These are phyloP conservation scores for Pedetes capensis DNA, from an alignment of 2,113 vertebrate species.

Conservation along the genomic window DNA sequence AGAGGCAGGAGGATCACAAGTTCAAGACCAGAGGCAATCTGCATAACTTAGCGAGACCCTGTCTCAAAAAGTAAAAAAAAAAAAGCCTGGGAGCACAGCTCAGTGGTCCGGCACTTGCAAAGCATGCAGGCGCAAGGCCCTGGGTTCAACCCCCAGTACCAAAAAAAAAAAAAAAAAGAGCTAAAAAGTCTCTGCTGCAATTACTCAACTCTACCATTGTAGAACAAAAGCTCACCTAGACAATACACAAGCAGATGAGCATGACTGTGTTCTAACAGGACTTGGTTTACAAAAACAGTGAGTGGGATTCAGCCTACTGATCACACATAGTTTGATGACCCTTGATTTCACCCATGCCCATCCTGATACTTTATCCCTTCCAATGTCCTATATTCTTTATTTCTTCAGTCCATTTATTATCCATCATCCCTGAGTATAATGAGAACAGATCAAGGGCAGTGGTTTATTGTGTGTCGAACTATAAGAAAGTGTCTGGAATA, in stretches of 20 bases:
- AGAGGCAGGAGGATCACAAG: too few species aligned
- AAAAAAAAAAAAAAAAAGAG: too few species aligned
- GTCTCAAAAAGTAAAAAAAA: too few species aligned
- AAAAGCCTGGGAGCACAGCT: too few species aligned
- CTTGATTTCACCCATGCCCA: neutral
- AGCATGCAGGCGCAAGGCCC: too few species aligned
- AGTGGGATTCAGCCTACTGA: neutral
- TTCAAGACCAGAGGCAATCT: too few species aligned
- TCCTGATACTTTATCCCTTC: neutral
- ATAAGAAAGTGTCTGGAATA: neutral
- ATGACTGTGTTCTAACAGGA: neutral
- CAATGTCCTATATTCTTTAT: neutral
- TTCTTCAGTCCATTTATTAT: neutral
- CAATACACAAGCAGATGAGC: neutral
- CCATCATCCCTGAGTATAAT: neutral
- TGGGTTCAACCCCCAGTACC: too few species aligned
- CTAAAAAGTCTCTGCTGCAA: neutral
- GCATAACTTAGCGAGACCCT: too few species aligned
- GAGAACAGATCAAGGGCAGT: neutral
- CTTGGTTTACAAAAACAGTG: neutral
- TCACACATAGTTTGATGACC: neutral
- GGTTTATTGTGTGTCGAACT: neutral
- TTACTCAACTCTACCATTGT: rapidly evolving
- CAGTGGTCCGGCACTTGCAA: too few species aligned
- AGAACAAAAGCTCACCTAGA: neutral